A percentile compares a stretch with the other conserved stretches of the same genome.
phyloP scores from a whole-genome alignment of 1,140 invertebrate species.

The Tachypleus tridentatus region DNA sequence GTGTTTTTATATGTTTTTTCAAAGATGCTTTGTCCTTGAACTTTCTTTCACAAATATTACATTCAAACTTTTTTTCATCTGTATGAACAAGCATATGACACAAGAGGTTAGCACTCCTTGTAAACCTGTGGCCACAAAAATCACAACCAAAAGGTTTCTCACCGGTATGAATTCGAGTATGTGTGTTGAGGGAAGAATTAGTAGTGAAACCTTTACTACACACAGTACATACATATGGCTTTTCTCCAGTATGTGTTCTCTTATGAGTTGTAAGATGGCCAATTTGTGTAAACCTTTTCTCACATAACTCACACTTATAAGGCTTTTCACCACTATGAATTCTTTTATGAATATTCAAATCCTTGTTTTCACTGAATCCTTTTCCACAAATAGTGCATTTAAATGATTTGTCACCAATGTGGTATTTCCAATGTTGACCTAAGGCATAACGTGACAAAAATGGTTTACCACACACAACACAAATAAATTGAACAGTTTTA shows the following conservation, averaged over 20 bases:
- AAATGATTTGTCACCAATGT: constrained; percentile 48
- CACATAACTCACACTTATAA: constrained; percentile 2
- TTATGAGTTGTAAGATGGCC: background rate
- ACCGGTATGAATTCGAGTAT: constrained; percentile 3
- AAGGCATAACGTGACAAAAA: constrained; percentile 12
- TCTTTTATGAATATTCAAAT: constrained; percentile 32
- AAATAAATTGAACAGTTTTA: constrained; percentile 21
- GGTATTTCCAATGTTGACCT: constrained; percentile 14
- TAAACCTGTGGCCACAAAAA: background rate
- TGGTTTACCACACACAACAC: constrained; percentile 25
- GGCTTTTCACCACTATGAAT: constrained; percentile 6
- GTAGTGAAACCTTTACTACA: background rate
- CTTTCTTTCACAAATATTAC: background rate
- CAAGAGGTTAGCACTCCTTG: background rate
- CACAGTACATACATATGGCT: constrained; percentile 1
- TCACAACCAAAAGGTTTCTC: constrained; percentile 7
- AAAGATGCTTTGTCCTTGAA: constrained; percentile 23
- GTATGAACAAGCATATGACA: background rate
- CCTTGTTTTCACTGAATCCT: constrained; percentile 51
- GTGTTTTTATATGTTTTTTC: constrained; percentile 37
- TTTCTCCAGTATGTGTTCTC: constrained; percentile 3
- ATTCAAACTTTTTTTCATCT: background rate
- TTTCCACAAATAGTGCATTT: constrained; percentile 47
- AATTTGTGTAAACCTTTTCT: constrained; percentile 2
- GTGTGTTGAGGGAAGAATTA: background rate